Base-by-base conservation (phyloP, 2,888 invertebrate genomes). In the Mellilla xanthometata region DNA sequence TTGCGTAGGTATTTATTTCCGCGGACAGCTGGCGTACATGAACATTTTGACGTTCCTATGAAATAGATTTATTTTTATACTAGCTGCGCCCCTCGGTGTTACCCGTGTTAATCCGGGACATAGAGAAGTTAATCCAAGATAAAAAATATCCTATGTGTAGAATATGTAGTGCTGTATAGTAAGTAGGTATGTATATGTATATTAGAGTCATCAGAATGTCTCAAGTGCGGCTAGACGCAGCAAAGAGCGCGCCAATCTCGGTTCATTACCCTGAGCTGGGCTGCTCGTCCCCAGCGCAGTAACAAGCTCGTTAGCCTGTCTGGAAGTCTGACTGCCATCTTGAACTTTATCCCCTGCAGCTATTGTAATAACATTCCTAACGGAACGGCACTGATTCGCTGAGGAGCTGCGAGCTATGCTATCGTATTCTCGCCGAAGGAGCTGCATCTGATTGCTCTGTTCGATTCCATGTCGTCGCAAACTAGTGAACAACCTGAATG, bases 271-370 rank as follows among this genome's bases (percentile, higher is more conserved):
- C 65, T 55, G 55, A 39, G 50, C 36, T 47, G 51, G 57, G 54
- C 54, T 54, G 51, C 40, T 52, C 50, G 53, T 49, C 53, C 38
- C 41, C 54, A 53, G 44, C 38, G 39, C 58, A 56, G 62, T 67
- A 69, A 69, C 66, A 68, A 68, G 60, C 68, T 72, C 66, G 70
- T 72, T 68, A 70, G 62, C 52, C 50, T 38, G 62, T 62, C 61
- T 65, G 56, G 52, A 59, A 59, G 45, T 58, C 44, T 53, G 52
- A 42, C 50, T 56, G 58, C 48, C 41, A 54, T 53, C 49, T 46
- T 54, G 39, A 59, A 57, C 45, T 59, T 48, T 60, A 64, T 62
- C 61, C 50, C 47, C 32, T 52, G 58, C 57, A 45, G 54, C 58
- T 48, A 63, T 61, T 60, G 60, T 62, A 62, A 60, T 67, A 68